phyloP scores from a whole-genome alignment of 2,888 invertebrate species.

The Colostygia pectinataria region DNA sequence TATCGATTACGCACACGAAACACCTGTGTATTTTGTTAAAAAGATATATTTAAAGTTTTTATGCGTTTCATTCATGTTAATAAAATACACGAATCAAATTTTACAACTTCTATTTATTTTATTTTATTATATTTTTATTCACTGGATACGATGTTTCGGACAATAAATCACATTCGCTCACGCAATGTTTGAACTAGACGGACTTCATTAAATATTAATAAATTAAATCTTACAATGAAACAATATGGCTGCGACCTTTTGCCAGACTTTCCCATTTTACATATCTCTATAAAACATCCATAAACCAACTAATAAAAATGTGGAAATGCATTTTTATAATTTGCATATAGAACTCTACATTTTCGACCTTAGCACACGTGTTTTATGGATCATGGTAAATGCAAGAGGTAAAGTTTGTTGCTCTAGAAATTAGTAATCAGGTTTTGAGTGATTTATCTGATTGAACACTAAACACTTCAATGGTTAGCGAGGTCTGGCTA shows the following conservation, averaged over 20 bases:
- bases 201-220: slow-evolving; percentile 46
- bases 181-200: slow-evolving; percentile 34
- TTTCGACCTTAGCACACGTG: slow-evolving; percentile 35
- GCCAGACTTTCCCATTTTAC: slow-evolving; percentile 66
- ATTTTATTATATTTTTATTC: no score
- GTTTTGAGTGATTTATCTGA: slow-evolving; percentile 61
- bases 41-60: slow-evolving; percentile 11
- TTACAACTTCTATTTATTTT: slow-evolving; percentile 23
- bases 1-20: not conserved
- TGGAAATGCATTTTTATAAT: slow-evolving; percentile 31
- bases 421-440: slow-evolving; percentile 59
- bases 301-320: slow-evolving; percentile 58
- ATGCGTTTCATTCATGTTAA: slow-evolving; percentile 6
- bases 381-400: slow-evolving; percentile 24
- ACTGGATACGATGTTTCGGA: slow-evolving; percentile 28
- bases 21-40: not conserved
- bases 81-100: slow-evolving; percentile 18
- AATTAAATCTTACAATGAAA: slow-evolving; percentile 44
- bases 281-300: slow-evolving; percentile 51
- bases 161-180: slow-evolving; percentile 31
- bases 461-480: slow-evolving; percentile 60
- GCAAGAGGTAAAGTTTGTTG: slow-evolving; percentile 32
- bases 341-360: slow-evolving; percentile 30
- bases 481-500: slow-evolving; percentile 53
- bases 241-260: slow-evolving; percentile 62